Percentiles rank a stretch among this genome's conserved stretches.
phyloP scores from a whole-genome alignment of 2,113 vertebrate genomes.

The Cygnus buccinator region DNA sequence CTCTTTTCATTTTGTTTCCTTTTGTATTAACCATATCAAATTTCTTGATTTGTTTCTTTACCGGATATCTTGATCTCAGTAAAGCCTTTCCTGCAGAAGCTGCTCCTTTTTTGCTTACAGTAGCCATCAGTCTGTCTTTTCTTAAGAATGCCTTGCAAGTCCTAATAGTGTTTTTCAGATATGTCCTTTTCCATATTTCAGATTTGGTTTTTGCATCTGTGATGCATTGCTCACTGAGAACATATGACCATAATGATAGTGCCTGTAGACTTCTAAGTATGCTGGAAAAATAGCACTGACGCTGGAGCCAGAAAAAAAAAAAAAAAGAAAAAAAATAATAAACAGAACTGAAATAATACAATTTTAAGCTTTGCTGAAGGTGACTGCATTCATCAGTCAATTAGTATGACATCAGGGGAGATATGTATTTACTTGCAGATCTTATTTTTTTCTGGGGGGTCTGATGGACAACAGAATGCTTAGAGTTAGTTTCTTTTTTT shows the following conservation, averaged over 20 bases:
- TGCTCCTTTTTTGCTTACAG: not conserved
- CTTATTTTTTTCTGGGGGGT: not conserved
- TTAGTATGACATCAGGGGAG: rapidly evolving
- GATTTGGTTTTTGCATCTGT: rapidly evolving
- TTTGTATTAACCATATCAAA: not conserved
- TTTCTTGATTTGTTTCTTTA: not conserved
- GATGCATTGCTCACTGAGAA: rapidly evolving
- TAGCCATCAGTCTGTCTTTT: not conserved
- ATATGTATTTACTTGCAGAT: not conserved
- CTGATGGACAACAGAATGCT: not conserved
- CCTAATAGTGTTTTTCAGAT: not conserved
- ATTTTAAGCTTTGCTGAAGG: not conserved
- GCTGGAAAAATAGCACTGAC: not conserved
- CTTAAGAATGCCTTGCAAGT: not conserved
- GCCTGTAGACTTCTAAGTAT: not conserved
- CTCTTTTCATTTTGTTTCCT: not conserved
- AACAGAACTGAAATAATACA: not conserved
- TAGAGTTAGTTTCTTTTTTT: not conserved
- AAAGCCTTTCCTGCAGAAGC: not conserved
- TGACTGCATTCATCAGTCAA: not conserved
- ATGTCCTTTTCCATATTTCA: rapidly evolving
- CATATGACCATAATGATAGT: rapidly evolving
- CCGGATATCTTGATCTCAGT: not conserved
- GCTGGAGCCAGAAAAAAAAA: not conserved
- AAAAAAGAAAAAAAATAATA: too few species aligned